Conservation (phyloP, 2,113 vertebrate species). For the Amazona vittata region DNA sequence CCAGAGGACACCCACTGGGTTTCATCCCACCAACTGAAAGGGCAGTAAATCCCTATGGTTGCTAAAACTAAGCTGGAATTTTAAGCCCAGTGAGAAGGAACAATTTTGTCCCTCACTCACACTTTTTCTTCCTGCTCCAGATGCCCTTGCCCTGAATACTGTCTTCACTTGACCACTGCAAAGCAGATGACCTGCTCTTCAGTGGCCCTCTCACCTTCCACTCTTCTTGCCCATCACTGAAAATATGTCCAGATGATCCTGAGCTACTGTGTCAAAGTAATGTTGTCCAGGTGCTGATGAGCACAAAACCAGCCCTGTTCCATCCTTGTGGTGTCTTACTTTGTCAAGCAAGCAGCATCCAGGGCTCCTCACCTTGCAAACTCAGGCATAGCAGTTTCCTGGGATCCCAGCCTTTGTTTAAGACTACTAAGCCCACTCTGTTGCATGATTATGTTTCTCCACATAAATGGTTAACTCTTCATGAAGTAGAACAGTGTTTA, state of each 20-base stretch:
- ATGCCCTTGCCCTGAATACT: not conserved
- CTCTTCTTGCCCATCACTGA: not conserved
- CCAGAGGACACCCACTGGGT: constrained; percentile 54
- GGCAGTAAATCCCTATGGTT: constrained; percentile 48
- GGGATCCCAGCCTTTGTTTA: not conserved
- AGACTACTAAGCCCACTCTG: not conserved
- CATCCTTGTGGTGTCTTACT: not conserved
- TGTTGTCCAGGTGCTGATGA: not conserved
- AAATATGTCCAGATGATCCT: not conserved
- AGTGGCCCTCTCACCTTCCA: not conserved
- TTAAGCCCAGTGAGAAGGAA: constrained; percentile 37
- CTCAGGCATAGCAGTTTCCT: fast-evolving
- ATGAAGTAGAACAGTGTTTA: not conserved
- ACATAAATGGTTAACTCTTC: not conserved
- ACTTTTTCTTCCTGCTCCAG: not conserved
- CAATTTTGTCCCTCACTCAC: constrained; percentile 6
- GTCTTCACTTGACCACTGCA: not conserved
- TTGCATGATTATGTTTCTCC: not conserved
- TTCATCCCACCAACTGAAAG: constrained; percentile 50
- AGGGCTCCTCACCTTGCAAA: not conserved
- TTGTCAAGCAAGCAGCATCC: not conserved
- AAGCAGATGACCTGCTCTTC: not conserved
- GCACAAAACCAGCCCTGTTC: not conserved
- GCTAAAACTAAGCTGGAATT: constrained; percentile 52
- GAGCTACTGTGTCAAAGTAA: not conserved